Evolutionary conservation across 2,888 invertebrate genomes (phyloP).

Genomic region (Pandemis heparana): DNA sequence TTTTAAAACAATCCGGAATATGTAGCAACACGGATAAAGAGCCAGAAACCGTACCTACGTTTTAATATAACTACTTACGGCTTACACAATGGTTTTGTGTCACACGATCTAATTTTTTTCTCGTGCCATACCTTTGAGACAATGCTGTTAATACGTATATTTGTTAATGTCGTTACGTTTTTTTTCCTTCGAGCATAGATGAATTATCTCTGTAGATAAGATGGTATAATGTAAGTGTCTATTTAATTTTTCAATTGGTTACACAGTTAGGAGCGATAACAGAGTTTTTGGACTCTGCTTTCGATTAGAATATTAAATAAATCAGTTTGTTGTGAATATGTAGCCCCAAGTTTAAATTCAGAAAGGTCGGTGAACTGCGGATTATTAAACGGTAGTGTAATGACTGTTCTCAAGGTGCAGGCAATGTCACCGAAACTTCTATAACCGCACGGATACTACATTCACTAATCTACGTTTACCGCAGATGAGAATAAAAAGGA

Average conservation of each 20-base stretch:
- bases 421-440: background rate
- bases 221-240: too few species aligned
- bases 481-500: background rate
- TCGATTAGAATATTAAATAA: too few species aligned
- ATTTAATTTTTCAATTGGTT: too few species aligned
- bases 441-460: background rate
- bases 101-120: constrained; percentile 17
- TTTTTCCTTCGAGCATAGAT: background rate
- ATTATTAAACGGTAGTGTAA: background rate
- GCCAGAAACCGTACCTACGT: background rate
- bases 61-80: background rate
- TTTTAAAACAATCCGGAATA: background rate
- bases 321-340: too few species aligned
- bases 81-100: constrained; percentile 16
- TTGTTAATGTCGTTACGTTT: background rate
- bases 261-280: too few species aligned
- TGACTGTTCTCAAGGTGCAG: background rate
- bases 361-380: background rate
- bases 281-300: too few species aligned
- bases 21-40: background rate
- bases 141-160: background rate
- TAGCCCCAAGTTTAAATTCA: background rate
- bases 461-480: background rate
- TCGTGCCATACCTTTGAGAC: background rate
- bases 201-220: background rate